Percentiles rank a stretch among this genome's conserved stretches.
phyloP scores from a whole-genome alignment of 2,888 invertebrate genomes.

The Miltochrista miniata region DNA sequence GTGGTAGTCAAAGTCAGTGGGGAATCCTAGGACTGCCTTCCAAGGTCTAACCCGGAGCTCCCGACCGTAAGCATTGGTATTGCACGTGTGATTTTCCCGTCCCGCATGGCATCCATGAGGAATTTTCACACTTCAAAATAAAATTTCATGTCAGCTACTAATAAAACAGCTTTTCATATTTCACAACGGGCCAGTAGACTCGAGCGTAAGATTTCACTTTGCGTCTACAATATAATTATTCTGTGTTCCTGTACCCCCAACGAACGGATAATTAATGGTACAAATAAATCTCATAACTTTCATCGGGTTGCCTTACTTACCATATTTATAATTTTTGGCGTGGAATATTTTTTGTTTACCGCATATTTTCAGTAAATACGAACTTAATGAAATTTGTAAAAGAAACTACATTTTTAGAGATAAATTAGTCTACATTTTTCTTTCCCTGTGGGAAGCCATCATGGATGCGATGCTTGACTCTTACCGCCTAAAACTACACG shows the following conservation, averaged over 20 bases:
- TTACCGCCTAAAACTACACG: too few relatives aligned
- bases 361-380: constrained; percentile 20
- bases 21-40: too few relatives aligned
- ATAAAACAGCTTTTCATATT: constrained; percentile 41
- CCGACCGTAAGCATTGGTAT: too few relatives aligned
- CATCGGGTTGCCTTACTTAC: constrained; percentile 57
- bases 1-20: too few relatives aligned
- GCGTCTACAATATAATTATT: constrained; percentile 64
- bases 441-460: too few relatives aligned
- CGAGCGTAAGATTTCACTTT: constrained; percentile 61
- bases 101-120: too few relatives aligned
- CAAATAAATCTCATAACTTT: constrained; percentile 66
- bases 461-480: too few relatives aligned
- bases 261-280: constrained; percentile 65
- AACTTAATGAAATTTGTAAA: neutral
- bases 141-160: neutral
- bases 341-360: constrained; percentile 33
- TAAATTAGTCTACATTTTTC: too few relatives aligned
- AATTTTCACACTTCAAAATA: neutral
- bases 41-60: too few relatives aligned
- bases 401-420: too few relatives aligned
- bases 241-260: constrained; percentile 59
- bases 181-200: constrained; percentile 51
- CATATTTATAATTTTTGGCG: constrained; percentile 55
- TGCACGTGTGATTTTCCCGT: too few relatives aligned